Evolutionary conservation across 2,888 invertebrate genomes (phyloP).

Genomic region (Allophyes oxyacanthae): DNA sequence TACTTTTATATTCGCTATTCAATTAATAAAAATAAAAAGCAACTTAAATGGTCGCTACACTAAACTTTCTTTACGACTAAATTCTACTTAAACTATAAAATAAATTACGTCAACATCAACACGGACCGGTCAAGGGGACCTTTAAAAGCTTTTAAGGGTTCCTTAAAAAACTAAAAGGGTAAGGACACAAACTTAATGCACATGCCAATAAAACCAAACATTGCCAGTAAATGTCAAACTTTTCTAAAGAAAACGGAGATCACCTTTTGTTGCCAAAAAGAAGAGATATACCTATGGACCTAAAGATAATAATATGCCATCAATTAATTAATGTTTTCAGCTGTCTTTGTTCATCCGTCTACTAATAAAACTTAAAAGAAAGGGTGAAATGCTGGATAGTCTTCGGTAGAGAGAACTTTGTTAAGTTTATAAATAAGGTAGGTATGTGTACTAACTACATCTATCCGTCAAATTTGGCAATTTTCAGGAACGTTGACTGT

Average conservation of each 20-base stretch:
- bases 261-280: too few species aligned
- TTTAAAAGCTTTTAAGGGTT: slow-evolving; percentile 71
- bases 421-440: too few species aligned
- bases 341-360: neutral
- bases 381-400: neutral
- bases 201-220: slow-evolving; percentile 12
- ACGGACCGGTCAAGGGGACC: slow-evolving; percentile 52
- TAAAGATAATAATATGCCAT: neutral
- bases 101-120: slow-evolving; percentile 67
- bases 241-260: slow-evolving; percentile 22
- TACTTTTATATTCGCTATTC: slow-evolving; percentile 9
- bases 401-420: too few species aligned
- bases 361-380: neutral
- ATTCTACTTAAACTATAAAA: slow-evolving; percentile 63
- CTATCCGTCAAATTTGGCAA: slow-evolving; percentile 16
- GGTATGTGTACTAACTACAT: too few species aligned
- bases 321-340: slow-evolving; percentile 26
- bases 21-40: slow-evolving; percentile 51
- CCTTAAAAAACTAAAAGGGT: slow-evolving; percentile 44
- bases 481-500: slow-evolving; percentile 26
- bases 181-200: slow-evolving; percentile 31
- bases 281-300: slow-evolving; percentile 16
- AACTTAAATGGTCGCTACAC: slow-evolving; percentile 45
- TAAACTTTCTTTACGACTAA: slow-evolving; percentile 60
- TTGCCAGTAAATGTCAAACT: slow-evolving; percentile 20